Percentiles rank a stretch among this genome's conserved stretches.
Evolutionary conservation across 2,888 invertebrate genomes (phyloP).

Genomic region (Eupithecia tripunctaria): DNA sequence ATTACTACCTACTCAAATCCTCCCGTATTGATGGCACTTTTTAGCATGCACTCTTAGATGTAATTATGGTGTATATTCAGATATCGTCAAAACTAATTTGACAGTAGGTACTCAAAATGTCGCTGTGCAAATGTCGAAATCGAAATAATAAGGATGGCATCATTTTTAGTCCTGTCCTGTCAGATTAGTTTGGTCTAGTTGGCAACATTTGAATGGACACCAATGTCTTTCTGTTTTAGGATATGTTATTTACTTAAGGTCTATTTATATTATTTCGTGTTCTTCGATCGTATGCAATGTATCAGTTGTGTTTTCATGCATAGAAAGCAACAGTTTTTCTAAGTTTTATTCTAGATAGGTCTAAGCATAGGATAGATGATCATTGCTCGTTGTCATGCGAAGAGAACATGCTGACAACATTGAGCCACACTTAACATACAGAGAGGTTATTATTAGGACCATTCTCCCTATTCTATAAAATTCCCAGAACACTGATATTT

Average conservation of each 20-base stretch:
- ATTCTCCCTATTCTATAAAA: constrained; percentile 4
- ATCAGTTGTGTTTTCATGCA: constrained; percentile 40
- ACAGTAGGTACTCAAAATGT: too few species aligned
- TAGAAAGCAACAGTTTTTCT: constrained; percentile 41
- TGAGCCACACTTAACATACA: constrained; percentile 61
- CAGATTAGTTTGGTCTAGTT: too few species aligned
- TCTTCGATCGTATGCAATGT: constrained; percentile 17
- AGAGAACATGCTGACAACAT: constrained; percentile 77
- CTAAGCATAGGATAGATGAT: constrained; percentile 41
- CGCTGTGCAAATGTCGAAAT: too few species aligned
- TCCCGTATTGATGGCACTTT: constrained; percentile 1
- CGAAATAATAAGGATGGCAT: too few species aligned
- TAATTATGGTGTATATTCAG: too few species aligned
- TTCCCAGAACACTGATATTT: constrained; percentile 10
- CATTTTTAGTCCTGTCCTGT: too few species aligned
- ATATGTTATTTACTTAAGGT: constrained; percentile 20
- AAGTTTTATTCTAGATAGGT: constrained; percentile 42
- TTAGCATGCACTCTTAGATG: constrained; percentile 18
- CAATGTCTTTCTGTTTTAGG: background rate
- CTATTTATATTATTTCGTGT: background rate
- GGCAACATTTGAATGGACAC: too few species aligned
- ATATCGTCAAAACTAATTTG: too few species aligned
- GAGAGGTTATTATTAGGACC: constrained; percentile 10
- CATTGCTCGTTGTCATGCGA: constrained; percentile 74
- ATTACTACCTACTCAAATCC: constrained; percentile 23